Percentiles rank a stretch among this genome's conserved stretches.
Evolutionary conservation across 2,888 invertebrate species (phyloP).

Genomic region (Anthrax anthrax): DNA sequence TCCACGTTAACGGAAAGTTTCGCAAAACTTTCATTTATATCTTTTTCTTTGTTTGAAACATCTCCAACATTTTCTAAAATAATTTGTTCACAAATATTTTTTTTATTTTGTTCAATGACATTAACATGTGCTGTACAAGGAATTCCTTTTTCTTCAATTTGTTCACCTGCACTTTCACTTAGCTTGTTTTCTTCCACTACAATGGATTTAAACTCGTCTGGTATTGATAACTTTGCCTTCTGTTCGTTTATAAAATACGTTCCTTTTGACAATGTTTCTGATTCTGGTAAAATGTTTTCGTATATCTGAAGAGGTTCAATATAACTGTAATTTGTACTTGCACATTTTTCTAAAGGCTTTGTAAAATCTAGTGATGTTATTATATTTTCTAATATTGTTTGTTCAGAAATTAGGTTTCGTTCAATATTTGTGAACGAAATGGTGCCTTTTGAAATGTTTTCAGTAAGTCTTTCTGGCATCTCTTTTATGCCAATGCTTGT

Average conservation of each 20-base stretch:
- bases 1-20: too few relatives aligned
- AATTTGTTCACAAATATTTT: slow-evolving; percentile 2
- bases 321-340: slow-evolving; percentile 1
- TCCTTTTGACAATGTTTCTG: neutral
- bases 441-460: slow-evolving; percentile 25
- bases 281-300: slow-evolving; percentile 25
- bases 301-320: slow-evolving; percentile 32
- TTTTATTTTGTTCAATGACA: neutral
- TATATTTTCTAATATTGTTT: slow-evolving; percentile 4
- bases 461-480: slow-evolving; percentile 6
- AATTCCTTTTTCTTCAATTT: slow-evolving; percentile 32
- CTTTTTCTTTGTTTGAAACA: too few relatives aligned
- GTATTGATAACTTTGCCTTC: slow-evolving; percentile 1
- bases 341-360: slow-evolving; percentile 1
- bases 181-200: slow-evolving; percentile 6
- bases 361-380: neutral
- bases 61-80: neutral
- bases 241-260: neutral
- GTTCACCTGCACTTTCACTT: slow-evolving; percentile 15
- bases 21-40: too few relatives aligned
- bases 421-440: slow-evolving; percentile 29
- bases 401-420: slow-evolving; percentile 14
- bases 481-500: slow-evolving; percentile 33
- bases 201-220: slow-evolving; percentile 6
- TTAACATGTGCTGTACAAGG: slow-evolving; percentile 17